These are phyloP conservation scores for Eupsittula cactorum DNA, from an alignment of 2,113 vertebrate genomes.

Conservation along the genomic window DNA sequence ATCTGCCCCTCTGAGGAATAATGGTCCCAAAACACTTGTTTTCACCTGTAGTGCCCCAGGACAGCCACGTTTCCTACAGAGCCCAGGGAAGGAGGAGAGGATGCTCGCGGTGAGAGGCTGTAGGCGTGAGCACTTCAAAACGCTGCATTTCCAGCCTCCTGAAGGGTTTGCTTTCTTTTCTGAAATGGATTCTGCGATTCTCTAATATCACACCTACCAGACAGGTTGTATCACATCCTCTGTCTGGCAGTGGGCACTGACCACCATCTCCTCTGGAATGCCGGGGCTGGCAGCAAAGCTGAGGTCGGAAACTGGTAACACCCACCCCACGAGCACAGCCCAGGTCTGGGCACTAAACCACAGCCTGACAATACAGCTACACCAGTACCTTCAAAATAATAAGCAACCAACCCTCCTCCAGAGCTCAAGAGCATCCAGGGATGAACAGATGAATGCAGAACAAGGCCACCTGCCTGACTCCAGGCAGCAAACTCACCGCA, in stretches of 20 bases:
- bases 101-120: rapidly evolving
- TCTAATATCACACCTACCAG: background rate
- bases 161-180: background rate
- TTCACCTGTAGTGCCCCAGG: background rate
- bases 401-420: background rate
- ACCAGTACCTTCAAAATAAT: background rate
- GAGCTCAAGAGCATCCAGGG: background rate
- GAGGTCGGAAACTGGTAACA: background rate
- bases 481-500: background rate
- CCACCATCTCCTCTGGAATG: background rate
- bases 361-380: background rate
- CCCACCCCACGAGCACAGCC: background rate
- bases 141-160: background rate
- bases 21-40: background rate
- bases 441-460: background rate
- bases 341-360: background rate
- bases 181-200: background rate
- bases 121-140: background rate
- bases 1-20: background rate
- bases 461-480: background rate
- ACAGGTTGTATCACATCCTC: background rate
- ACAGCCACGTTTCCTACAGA: background rate
- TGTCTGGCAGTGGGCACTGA: background rate
- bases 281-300: background rate
- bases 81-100: background rate